These are phyloP conservation scores for Lacerta agilis DNA, from an alignment of 2,797 vertebrate species.

Conservation along the genomic window DNA sequence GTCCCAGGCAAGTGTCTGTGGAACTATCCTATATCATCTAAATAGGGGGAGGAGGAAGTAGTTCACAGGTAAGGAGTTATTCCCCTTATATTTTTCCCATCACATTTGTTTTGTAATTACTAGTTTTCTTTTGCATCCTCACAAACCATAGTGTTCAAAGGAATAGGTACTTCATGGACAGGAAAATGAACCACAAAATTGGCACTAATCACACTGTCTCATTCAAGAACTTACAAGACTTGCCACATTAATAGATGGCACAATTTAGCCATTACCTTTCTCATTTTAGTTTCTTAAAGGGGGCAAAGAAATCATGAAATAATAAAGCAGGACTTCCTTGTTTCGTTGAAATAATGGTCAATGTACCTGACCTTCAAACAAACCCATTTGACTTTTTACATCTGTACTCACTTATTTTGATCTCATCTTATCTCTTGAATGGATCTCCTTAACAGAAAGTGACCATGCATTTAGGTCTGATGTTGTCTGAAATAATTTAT, in stretches of 20 bases:
- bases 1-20: neutral
- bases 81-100: neutral
- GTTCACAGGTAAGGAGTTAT: neutral
- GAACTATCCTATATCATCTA: neutral
- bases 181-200: slow-evolving; percentile 53
- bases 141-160: slow-evolving; percentile 54
- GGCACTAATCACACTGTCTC: slow-evolving; percentile 63
- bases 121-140: slow-evolving; percentile 56
- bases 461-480: neutral
- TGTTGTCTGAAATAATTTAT: slow-evolving; percentile 15
- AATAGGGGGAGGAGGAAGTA: neutral
- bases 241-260: slow-evolving; percentile 64
- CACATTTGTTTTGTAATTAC: slow-evolving; percentile 56
- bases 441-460: neutral
- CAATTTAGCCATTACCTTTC: slow-evolving; percentile 63
- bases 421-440: neutral
- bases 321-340: slow-evolving; percentile 42
- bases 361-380: neutral
- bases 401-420: slow-evolving; percentile 17
- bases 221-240: slow-evolving; percentile 58
- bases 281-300: slow-evolving; percentile 58
- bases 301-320: slow-evolving; percentile 47
- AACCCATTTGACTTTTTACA: neutral
- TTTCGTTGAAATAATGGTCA: slow-evolving; percentile 38
- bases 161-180: neutral